phyloP scores from a whole-genome alignment of 2,113 vertebrate species.

The Chelonoidis abingdonii region DNA sequence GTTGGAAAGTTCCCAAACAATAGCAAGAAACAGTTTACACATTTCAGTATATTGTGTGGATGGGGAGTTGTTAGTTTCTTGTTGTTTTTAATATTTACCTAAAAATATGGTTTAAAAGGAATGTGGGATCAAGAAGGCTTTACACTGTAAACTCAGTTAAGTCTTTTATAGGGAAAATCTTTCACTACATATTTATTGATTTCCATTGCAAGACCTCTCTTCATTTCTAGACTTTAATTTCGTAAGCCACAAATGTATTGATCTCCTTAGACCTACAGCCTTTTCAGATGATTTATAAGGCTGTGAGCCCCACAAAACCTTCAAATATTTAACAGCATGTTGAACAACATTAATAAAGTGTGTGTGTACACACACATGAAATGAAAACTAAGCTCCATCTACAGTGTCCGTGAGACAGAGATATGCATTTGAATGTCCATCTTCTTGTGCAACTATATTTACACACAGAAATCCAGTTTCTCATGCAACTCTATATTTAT shows the following conservation, averaged over 20 bases:
- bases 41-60: neutral
- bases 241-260: neutral
- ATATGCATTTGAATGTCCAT: neutral
- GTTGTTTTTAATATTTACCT: neutral
- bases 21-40: neutral
- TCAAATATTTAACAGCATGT: neutral
- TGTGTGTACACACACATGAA: neutral
- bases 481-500: neutral
- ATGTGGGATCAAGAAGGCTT: neutral
- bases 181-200: slow-evolving; percentile 37
- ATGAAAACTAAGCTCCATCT: neutral
- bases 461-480: neutral
- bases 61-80: neutral
- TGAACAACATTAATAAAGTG: neutral
- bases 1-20: neutral
- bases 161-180: slow-evolving; percentile 28
- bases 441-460: neutral
- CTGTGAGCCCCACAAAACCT: neutral
- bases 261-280: neutral
- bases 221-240: slow-evolving; percentile 35
- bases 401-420: neutral
- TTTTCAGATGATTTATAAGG: slow-evolving; percentile 26
- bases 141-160: neutral
- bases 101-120: neutral
- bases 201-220: slow-evolving; percentile 4